Percentiles rank a stretch among this genome's conserved stretches.
These are phyloP conservation scores for Psittacula derbiana DNA, from an alignment of 2,797 vertebrate genomes.

Conservation along the genomic window DNA sequence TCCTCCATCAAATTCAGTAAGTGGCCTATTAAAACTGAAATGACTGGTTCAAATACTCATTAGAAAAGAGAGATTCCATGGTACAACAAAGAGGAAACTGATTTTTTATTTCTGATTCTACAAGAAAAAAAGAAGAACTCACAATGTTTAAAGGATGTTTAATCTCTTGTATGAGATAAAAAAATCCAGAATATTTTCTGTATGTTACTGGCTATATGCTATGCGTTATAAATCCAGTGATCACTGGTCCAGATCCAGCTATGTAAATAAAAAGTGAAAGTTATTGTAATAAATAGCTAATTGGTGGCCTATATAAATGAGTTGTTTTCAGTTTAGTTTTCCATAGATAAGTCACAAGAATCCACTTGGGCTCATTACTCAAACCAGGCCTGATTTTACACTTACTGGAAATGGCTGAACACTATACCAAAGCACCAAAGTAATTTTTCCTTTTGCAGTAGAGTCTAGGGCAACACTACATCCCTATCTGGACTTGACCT, in stretches of 20 bases:
- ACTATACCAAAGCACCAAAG: neutral
- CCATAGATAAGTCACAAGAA: neutral
- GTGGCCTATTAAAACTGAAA: slow-evolving; percentile 68
- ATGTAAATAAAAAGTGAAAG: neutral
- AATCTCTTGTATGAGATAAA: neutral
- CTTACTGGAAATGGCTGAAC: neutral
- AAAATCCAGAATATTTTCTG: neutral
- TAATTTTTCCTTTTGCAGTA: neutral
- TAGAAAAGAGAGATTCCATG: slow-evolving; percentile 64
- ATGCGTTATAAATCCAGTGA: neutral
- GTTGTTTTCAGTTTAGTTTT: neutral
- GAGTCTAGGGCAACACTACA: neutral
- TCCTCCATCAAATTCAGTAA: slow-evolving; percentile 71
- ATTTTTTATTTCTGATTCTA: slow-evolving; percentile 40
- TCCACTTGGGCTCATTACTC: neutral
- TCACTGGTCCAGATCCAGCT: neutral
- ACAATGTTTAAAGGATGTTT: slow-evolving; percentile 5
- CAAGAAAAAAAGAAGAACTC: slow-evolving; percentile 1
- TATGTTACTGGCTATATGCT: neutral
- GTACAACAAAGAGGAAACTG: slow-evolving; percentile 37
- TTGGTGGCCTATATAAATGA: neutral
- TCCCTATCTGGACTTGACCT: neutral
- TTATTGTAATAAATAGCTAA: neutral
- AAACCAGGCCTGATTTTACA: neutral
- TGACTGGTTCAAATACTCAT: slow-evolving; percentile 69